Base-by-base conservation (phyloP, 1,140 invertebrate genomes). In the Portunus trituberculatus region DNA sequence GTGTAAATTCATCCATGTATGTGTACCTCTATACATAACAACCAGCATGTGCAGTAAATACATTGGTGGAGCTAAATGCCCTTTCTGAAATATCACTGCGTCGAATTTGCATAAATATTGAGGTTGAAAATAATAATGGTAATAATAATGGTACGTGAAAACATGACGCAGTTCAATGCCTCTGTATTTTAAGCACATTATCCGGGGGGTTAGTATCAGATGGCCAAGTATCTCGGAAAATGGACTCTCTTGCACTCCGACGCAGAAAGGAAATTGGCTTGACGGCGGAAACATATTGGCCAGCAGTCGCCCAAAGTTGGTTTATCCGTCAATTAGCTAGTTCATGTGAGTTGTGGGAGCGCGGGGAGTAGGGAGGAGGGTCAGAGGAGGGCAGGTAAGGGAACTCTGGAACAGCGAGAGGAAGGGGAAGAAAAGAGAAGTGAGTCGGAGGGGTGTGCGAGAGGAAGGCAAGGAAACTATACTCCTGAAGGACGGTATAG, bases 321-420 rank as follows among this genome's bases (percentile, higher is more conserved):
- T 91, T 91, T 91, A 91, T 91, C 48, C 89, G 46, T 52, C 89
- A 91, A 91, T 91, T 91, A 91, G 89, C 39, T 46, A 90, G 45
- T 90, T 90, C 88, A 48, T 90, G 32, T 45, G 32, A 90, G 45
- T 48, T 39, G 88, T 91, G 89, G n/a, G 89, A 16, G 48, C 31
- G 89, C 16, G 89, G 48, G 89, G 48, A 39, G 46, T 12, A 1
- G 88, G n/a, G 88, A 28, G 32, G 39, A 76, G 67, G 67, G 67
- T 25, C 4, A 59, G 67, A 20, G 67, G 67, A n/a, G 20, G n/a
- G 67, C 67, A 76, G 67, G 67, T n/a, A n/a, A 76, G 67, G 67
- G 25, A 76, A 76, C 67, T 76, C 67, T n/a, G 67, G 20, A 76
- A 25, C 67, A 76, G 67, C 20, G 20, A 25, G 67, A n/a, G 67